A percentile compares a stretch with the other conserved stretches of the same genome.
Evolutionary conservation across 2,113 vertebrate genomes (phyloP).

Genomic region (Peromyscus polionotus): DNA sequence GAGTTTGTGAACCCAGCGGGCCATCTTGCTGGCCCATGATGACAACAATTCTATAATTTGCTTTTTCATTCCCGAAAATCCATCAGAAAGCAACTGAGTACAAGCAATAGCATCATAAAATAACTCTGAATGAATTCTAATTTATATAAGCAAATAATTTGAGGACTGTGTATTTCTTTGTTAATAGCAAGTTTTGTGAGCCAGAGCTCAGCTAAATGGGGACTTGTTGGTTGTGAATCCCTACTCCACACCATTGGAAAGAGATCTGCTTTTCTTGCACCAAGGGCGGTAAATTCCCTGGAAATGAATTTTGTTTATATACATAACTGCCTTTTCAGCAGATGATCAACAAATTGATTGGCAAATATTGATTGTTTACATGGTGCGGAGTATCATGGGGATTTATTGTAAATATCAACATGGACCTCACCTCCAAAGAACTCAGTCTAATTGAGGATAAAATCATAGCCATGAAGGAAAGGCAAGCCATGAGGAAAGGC

Average conservation of each 20-base stretch:
- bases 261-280: conserved; percentile 23
- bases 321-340: conserved; percentile 47
- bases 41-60: neutral
- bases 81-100: neutral
- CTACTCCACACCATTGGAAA: conserved; percentile 25
- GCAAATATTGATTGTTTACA: conserved; percentile 67
- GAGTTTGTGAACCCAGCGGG: neutral
- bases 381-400: neutral
- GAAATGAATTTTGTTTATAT: conserved; percentile 64
- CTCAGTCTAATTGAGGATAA: conserved; percentile 34
- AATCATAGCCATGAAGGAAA: conserved; percentile 46
- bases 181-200: conserved; percentile 35
- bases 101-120: neutral
- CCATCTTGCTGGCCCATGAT: neutral
- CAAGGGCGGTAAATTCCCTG: conserved; percentile 16
- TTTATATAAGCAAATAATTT: conserved; percentile 61
- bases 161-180: conserved; percentile 49
- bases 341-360: conserved; percentile 60
- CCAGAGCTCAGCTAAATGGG: neutral
- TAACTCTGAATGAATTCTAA: conserved; percentile 40
- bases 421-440: conserved; percentile 41
- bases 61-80: conserved; percentile 1
- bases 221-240: conserved; percentile 1
- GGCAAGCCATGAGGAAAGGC: conserved; percentile 8
- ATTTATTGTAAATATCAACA: conserved; percentile 63